These are phyloP conservation scores for Trachythela sp. DNA, from an alignment of 64 coral and sea anemone species.

Conservation along the genomic window DNA sequence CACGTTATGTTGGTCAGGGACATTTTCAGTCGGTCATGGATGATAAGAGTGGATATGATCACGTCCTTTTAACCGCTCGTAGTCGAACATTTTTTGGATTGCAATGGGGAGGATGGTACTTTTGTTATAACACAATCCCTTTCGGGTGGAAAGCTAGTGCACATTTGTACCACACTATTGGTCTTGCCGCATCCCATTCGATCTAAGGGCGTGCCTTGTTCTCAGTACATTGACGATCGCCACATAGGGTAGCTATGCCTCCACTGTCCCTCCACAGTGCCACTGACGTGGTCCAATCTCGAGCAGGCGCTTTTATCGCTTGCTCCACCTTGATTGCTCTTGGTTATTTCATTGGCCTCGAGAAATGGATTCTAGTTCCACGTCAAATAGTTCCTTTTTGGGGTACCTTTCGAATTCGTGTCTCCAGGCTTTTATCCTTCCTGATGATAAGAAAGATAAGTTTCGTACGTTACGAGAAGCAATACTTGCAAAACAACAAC, in stretches of 20 bases:
- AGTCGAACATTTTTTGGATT: not conserved
- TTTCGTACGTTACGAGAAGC: not conserved
- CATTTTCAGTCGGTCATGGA: not conserved
- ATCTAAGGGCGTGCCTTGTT: not conserved
- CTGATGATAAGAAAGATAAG: not conserved
- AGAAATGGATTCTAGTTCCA: not conserved
- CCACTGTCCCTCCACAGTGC: not conserved
- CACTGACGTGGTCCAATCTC: not conserved
- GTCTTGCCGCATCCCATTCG: too few species aligned
- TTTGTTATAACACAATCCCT: not conserved
- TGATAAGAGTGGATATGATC: slow-evolving; percentile 2
- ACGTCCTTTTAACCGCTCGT: not conserved
- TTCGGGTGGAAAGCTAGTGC: too few species aligned
- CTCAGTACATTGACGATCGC: not conserved
- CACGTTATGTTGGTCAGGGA: not conserved
- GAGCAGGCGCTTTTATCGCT: not conserved
- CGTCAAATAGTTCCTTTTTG: not conserved
- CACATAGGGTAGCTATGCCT: not conserved
- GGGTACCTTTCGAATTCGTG: not conserved
- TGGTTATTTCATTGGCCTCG: not conserved
- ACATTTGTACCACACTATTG: too few species aligned
- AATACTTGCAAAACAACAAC: not conserved
- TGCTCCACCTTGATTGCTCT: not conserved
- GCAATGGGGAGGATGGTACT: not conserved
- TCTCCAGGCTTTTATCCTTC: not conserved